Conservation (phyloP, 2,888 invertebrate species). For the Oscheius sp. region DNA sequence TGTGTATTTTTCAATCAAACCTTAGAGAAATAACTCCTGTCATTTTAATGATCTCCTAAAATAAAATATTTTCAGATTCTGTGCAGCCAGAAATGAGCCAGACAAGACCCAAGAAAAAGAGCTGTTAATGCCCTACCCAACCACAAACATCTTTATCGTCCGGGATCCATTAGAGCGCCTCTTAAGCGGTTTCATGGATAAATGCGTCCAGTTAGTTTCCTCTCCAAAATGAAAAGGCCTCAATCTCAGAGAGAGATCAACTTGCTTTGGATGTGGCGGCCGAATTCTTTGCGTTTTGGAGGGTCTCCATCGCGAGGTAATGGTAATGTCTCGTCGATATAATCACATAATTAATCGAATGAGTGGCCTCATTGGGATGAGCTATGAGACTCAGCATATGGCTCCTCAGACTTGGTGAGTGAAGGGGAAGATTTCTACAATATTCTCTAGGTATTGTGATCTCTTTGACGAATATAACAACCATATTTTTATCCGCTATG, state of each 20-base stretch:
- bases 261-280: slow-evolving; percentile 18
- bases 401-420: slow-evolving; percentile 12
- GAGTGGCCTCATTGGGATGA: not conserved
- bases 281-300: slow-evolving; percentile 12
- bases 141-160: not conserved
- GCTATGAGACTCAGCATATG: slow-evolving; percentile 24
- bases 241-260: slow-evolving; percentile 1
- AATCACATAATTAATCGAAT: not conserved
- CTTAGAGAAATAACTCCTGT: not conserved
- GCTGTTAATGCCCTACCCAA: not conserved
- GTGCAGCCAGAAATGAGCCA: not conserved
- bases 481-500: slow-evolving; percentile 1
- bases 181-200: slow-evolving; percentile 19
- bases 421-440: too few relatives aligned
- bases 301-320: not conserved
- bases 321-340: not conserved
- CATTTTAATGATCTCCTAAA: not conserved
- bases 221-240: not conserved
- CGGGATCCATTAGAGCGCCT: slow-evolving; percentile 12
- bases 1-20: not conserved
- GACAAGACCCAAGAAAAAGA: not conserved
- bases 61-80: not conserved
- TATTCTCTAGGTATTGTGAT: slow-evolving; percentile 6
- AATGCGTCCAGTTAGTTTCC: slow-evolving; percentile 10
- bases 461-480: not conserved